Conservation (phyloP, 2,888 invertebrate genomes). For the Drosophila pseudotalamancana region DNA sequence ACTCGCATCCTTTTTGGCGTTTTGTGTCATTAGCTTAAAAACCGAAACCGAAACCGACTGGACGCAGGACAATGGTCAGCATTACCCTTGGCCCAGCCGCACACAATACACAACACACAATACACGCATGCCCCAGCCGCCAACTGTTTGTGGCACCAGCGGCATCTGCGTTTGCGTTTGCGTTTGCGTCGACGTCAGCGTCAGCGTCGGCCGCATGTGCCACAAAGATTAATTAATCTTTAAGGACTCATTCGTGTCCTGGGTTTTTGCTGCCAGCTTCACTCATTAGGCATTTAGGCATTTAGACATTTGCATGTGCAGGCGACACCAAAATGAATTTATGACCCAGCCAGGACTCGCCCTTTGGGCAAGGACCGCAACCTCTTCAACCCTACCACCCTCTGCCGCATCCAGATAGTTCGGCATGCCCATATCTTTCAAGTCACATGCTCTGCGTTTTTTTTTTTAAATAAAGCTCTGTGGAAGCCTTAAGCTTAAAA, state of each 20-base stretch:
- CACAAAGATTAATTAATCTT: slow-evolving; percentile 84
- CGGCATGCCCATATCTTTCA: no score
- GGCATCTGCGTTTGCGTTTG: slow-evolving; percentile 1
- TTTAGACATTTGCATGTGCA: slow-evolving; percentile 80
- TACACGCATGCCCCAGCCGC: slow-evolving; percentile 35
- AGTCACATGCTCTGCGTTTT: no score
- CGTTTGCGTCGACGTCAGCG: slow-evolving; percentile 8
- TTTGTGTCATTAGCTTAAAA: slow-evolving; percentile 81
- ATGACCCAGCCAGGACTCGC: slow-evolving; percentile 43
- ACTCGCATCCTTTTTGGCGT: slow-evolving; percentile 71
- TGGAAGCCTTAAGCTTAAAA: no score
- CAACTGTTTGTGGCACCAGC: slow-evolving; percentile 56
- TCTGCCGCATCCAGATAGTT: slow-evolving; percentile 1
- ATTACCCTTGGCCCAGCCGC: slow-evolving; percentile 5
- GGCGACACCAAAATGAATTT: slow-evolving; percentile 71
- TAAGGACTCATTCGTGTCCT: slow-evolving; percentile 79
- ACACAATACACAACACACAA: slow-evolving; percentile 4
- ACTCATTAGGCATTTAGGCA: slow-evolving; percentile 71
- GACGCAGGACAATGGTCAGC: slow-evolving; percentile 65
- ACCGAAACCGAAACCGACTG: slow-evolving; percentile 49
- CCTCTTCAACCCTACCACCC: neutral
- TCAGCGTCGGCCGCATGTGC: slow-evolving; percentile 75
- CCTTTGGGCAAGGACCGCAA: neutral
- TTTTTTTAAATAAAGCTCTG: no score
- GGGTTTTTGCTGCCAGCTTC: slow-evolving; percentile 46